Evolutionary conservation across 2,113 vertebrate species (phyloP).

Genomic region (Melanostigma gelatinosum): DNA sequence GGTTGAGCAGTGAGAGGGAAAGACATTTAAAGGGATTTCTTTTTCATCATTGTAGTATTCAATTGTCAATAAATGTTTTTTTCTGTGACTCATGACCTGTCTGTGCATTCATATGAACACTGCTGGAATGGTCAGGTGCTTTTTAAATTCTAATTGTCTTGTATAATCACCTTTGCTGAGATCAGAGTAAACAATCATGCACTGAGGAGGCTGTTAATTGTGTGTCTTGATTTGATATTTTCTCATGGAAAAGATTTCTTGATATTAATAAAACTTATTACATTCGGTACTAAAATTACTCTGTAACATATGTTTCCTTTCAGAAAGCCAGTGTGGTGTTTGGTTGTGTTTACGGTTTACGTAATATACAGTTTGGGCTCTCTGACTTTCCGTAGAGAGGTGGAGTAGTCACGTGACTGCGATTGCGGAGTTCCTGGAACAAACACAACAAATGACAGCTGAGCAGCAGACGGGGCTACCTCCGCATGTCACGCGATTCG

Average conservation of each 20-base stretch:
- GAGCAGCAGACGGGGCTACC: not conserved
- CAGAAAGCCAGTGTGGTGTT: not conserved
- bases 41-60: not conserved
- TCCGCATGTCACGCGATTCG: not conserved
- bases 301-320: not conserved
- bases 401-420: slow-evolving; percentile 75
- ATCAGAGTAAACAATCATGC: not conserved
- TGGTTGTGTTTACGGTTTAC: not conserved
- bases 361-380: slow-evolving; percentile 26
- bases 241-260: not conserved
- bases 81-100: not conserved
- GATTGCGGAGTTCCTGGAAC: slow-evolving; percentile 70
- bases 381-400: slow-evolving; percentile 69
- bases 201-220: not conserved
- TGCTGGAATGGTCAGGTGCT: not conserved
- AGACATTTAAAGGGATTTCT: slow-evolving; percentile 39
- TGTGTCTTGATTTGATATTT: not conserved
- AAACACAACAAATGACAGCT: slow-evolving; percentile 78
- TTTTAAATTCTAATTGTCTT: not conserved
- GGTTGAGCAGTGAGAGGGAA: not conserved
- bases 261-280: not conserved
- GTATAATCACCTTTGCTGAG: not conserved
- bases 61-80: slow-evolving; percentile 50
- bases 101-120: not conserved
- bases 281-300: not conserved